Base-by-base conservation (phyloP, 2,113 vertebrate genomes). In the Choloepus hoffmanni region DNA sequence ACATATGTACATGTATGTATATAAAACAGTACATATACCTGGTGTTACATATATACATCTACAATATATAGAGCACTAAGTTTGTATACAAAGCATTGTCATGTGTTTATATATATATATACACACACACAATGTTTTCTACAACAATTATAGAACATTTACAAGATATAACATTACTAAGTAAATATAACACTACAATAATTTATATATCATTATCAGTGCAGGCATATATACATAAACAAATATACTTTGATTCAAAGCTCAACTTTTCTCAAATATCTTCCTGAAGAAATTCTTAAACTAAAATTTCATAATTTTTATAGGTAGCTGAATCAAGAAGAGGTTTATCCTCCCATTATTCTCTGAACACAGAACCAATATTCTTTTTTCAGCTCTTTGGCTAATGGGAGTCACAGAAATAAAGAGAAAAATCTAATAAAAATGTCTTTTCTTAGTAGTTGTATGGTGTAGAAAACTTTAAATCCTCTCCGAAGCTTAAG, bases 1-100 rank as follows among this genome's bases (percentile, higher is more conserved):
- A 12, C 13, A 2, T 0, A 15, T 7, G 10, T 2, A 36, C 26
- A 0, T 13, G 13, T 4, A 11, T 8, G 13, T 12, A 3, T 3
- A 9, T 0, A 40, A 36, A 74, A 26, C 10, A 33, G 30, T 36
- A 50, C 30, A 50, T 67, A 70, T 40, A 18, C 33, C 9, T 2
- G 10, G 40, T 33, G 8, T 33, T 70, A 9, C 16, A 55, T 36
- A 62, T 4, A 55, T 12, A 26, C 13, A 3, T 16, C 30, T 67
- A 33, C 12, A 67, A 10, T 8, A 63, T 24, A 63, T 7, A 63
- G 26, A 63, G n/a, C 15, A 19, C 7, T 36, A 16, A n/a, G 67
- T 68, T 36, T 68, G 67, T 36, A 7, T 68, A 18, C 67, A 68
- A 68, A 68, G 67, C 67, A 68, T 67, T 33, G 30, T 33, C 12